These are phyloP conservation scores for Trimorus sp. DNA, from an alignment of 2,888 invertebrate genomes.

Conservation along the genomic window DNA sequence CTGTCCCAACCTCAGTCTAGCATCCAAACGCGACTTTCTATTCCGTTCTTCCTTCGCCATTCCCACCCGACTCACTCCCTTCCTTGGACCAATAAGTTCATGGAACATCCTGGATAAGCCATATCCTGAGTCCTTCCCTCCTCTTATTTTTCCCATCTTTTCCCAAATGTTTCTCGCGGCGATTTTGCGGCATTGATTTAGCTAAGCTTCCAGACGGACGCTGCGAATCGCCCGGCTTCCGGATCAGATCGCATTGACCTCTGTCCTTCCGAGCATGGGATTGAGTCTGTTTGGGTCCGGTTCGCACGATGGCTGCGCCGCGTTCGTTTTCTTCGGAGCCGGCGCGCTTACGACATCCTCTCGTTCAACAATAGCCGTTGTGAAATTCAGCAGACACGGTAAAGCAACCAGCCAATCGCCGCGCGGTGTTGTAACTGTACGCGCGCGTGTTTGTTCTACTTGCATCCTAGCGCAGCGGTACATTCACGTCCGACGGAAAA, in stretches of 20 bases:
- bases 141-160: no score
- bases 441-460: slow-evolving; percentile 74
- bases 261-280: slow-evolving; percentile 11
- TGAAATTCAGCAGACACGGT: slow-evolving; percentile 71
- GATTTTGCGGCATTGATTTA: no score
- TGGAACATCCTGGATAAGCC: no score
- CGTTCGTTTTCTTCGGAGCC: slow-evolving; percentile 68
- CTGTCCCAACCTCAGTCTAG: no score
- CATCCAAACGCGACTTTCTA: no score
- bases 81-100: no score
- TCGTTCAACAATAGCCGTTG: slow-evolving; percentile 75
- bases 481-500: slow-evolving; percentile 75
- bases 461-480: slow-evolving; percentile 72
- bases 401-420: slow-evolving; percentile 71
- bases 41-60: no score
- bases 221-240: slow-evolving; percentile 20
- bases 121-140: no score
- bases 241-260: slow-evolving; percentile 27
- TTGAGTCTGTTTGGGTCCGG: slow-evolving; percentile 40
- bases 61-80: no score
- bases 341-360: slow-evolving; percentile 72
- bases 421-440: slow-evolving; percentile 75
- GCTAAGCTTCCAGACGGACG: background rate
- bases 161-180: no score
- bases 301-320: slow-evolving; percentile 36